These are phyloP conservation scores for Phallusia fumigata DNA, from an alignment of 23 tunicate genomes.

Conservation along the genomic window DNA sequence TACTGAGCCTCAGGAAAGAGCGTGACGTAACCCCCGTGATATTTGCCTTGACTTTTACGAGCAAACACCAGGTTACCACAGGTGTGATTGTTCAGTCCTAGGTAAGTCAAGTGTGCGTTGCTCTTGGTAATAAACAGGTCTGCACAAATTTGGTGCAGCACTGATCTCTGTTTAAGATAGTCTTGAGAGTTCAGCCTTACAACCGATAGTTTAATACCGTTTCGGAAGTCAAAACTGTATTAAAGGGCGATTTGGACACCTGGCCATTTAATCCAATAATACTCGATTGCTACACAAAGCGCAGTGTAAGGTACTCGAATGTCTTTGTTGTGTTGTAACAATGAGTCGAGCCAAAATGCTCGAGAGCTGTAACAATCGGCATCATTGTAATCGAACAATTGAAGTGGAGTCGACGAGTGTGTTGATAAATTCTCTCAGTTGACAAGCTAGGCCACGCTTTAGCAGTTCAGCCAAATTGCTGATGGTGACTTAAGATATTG, in stretches of 20 bases:
- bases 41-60: too few relatives aligned
- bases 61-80: too few relatives aligned
- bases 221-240: too few relatives aligned
- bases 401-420: constrained; percentile 4
- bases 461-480: neutral
- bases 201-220: too few relatives aligned
- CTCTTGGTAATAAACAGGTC: too few relatives aligned
- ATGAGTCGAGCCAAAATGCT: neutral
- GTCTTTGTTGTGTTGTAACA: constrained; percentile 6
- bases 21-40: too few relatives aligned
- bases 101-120: too few relatives aligned
- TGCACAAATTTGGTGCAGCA: too few relatives aligned
- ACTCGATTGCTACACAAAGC: neutral
- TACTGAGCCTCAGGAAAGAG: too few relatives aligned
- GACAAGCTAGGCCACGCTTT: neutral
- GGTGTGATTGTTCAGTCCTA: too few relatives aligned
- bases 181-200: too few relatives aligned
- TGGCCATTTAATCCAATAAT: neutral
- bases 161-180: too few relatives aligned
- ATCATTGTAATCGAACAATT: constrained; percentile 11
- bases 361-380: neutral
- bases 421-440: constrained; percentile 3
- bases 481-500: neutral
- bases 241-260: neutral
- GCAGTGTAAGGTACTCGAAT: neutral